A percentile compares a stretch with the other conserved stretches of the same genome.
These are phyloP conservation scores for Dolichotis patagonum DNA, from an alignment of 2,113 vertebrate species.

Conservation along the genomic window DNA sequence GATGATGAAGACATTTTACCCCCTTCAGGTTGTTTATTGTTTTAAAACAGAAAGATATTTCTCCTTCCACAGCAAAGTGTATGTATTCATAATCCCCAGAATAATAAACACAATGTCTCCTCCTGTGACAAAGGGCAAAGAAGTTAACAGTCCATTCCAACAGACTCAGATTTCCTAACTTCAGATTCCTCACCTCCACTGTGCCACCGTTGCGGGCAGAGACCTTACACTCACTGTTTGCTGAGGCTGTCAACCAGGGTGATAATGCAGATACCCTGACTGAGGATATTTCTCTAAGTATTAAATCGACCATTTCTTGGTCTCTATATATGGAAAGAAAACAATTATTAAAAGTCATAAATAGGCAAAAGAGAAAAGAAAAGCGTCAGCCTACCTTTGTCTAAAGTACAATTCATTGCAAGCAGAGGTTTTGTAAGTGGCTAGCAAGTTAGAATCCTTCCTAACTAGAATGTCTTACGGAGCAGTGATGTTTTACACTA, in stretches of 20 bases:
- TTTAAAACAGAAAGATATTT: background rate
- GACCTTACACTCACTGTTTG: background rate
- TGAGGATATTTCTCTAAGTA: background rate
- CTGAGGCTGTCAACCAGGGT: rapidly evolving
- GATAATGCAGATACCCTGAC: background rate
- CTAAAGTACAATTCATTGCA: background rate
- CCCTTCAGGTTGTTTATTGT: background rate
- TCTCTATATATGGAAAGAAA: background rate
- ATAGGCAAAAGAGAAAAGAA: background rate
- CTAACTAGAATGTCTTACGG: background rate
- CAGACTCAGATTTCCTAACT: background rate
- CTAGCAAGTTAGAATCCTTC: background rate
- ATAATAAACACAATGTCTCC: background rate
- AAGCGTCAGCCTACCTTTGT: background rate
- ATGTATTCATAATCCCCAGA: background rate
- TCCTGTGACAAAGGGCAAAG: background rate
- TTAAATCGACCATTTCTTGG: background rate
- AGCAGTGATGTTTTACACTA: background rate
- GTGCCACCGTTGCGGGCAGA: background rate
- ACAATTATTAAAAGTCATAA: background rate
- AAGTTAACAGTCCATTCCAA: no score
- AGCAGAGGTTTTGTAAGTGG: background rate
- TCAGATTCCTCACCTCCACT: background rate
- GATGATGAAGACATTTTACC: background rate
- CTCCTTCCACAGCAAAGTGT: background rate